Evolutionary conservation across 1,140 invertebrate genomes (phyloP).

Genomic region (Pogonognathellus flavescens): DNA sequence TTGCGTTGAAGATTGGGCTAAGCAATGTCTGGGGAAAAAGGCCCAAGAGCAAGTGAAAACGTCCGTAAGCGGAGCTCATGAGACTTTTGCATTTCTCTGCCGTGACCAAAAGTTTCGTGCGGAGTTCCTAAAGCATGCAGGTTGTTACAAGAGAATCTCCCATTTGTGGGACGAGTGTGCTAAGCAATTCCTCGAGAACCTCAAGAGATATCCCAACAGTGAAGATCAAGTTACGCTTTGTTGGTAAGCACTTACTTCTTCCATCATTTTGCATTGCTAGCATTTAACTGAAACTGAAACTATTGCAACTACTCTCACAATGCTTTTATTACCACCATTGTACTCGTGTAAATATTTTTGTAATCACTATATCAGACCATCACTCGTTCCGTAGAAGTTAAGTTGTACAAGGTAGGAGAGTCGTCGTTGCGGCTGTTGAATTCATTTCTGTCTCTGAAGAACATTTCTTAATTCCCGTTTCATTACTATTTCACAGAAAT

Average conservation of each 20-base stretch:
- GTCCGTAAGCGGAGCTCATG: constrained; percentile 53
- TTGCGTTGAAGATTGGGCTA: constrained; percentile 55
- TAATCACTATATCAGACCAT: too few species aligned
- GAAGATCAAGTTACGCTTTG: constrained; percentile 45
- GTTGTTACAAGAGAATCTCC: constrained; percentile 58
- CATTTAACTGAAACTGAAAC: too few species aligned
- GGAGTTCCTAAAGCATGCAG: constrained; percentile 54
- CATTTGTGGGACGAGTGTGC: constrained; percentile 59
- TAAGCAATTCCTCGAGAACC: constrained; percentile 46
- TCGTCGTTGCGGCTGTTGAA: too few species aligned
- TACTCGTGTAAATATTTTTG: too few species aligned
- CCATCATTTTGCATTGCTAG: background rate
- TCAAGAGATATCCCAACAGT: constrained; percentile 26
- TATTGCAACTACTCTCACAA: too few species aligned
- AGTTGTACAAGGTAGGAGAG: too few species aligned
- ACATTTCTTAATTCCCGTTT: too few species aligned
- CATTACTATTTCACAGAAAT: too few species aligned
- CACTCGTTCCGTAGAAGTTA: too few species aligned
- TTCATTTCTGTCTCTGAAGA: too few species aligned
- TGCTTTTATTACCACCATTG: too few species aligned
- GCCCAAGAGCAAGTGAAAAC: constrained; percentile 40
- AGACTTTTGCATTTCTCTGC: constrained; percentile 57
- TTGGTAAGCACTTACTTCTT: constrained; percentile 39
- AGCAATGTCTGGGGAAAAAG: constrained; percentile 44
- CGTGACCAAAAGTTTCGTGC: constrained; percentile 47